These are phyloP conservation scores for Casuarius casuarius DNA, from an alignment of 2,113 vertebrate genomes.

Conservation along the genomic window DNA sequence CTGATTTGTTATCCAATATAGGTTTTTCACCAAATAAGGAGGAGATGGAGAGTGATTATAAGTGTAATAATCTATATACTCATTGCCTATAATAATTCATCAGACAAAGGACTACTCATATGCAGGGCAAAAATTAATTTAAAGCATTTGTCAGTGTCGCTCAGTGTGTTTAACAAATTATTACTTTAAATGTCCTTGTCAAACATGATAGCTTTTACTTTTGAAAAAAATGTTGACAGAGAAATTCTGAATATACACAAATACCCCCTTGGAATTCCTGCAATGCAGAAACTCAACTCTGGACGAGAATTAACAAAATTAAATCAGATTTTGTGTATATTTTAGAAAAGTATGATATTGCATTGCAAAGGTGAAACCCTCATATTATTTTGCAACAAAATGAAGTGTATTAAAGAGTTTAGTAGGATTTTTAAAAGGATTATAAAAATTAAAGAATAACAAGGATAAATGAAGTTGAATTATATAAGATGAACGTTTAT, in stretches of 20 bases:
- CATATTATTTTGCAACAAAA: not conserved
- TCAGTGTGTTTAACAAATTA: not conserved
- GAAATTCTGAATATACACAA: not conserved
- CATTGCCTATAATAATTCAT: not conserved
- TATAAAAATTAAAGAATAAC: not conserved
- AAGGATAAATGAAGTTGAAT: not conserved
- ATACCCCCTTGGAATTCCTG: not conserved
- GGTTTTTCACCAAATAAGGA: not conserved
- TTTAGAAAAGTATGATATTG: not conserved
- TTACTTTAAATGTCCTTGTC: not conserved
- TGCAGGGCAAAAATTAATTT: slow-evolving; percentile 14
- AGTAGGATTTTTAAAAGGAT: not conserved
- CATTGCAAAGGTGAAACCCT: not conserved
- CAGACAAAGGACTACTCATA: not conserved
- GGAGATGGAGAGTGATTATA: not conserved
- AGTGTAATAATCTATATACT: not conserved
- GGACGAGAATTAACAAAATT: not conserved
- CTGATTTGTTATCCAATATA: slow-evolving; percentile 17
- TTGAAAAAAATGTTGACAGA: not conserved
- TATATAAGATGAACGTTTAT: not conserved
- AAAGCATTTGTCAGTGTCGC: slow-evolving; percentile 4
- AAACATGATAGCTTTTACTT: not conserved
- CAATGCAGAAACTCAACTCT: not conserved
- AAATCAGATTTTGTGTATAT: not conserved
- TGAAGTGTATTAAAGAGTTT: not conserved